These are phyloP conservation scores for Lingula anatina DNA, from an alignment of 2,888 invertebrate genomes.

Conservation along the genomic window DNA sequence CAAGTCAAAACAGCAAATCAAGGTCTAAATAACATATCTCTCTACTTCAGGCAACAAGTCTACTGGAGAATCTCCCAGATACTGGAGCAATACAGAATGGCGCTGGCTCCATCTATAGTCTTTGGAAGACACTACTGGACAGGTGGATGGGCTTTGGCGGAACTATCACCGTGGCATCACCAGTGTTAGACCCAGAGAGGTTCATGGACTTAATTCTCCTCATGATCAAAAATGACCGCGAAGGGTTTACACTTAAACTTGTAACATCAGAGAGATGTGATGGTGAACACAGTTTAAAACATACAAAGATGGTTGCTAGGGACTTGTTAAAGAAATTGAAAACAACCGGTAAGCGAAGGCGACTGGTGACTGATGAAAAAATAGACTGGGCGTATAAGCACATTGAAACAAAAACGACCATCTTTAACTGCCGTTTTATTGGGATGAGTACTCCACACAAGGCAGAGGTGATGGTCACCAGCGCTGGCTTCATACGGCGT, in stretches of 20 bases:
- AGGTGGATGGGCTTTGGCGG: background rate
- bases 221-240: background rate
- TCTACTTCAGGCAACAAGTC: background rate
- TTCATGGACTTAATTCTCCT: background rate
- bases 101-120: background rate
- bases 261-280: background rate
- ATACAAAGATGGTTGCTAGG: background rate
- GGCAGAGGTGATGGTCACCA: background rate
- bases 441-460: background rate
- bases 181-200: background rate
- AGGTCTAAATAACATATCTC: no score
- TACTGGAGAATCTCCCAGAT: background rate
- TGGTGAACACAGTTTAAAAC: background rate
- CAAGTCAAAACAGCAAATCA: no score
- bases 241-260: background rate
- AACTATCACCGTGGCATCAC: background rate
- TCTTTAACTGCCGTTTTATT: background rate
- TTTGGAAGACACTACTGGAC: background rate
- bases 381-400: background rate
- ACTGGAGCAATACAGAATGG: background rate
- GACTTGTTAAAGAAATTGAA: background rate
- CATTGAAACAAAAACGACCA: background rate
- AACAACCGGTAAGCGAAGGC: background rate
- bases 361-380: background rate
- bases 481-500: background rate